A percentile compares a stretch with the other conserved stretches of the same genome.
These are phyloP conservation scores for Dicerorhinus sumatrensis DNA, from an alignment of 2,113 vertebrate species.

Conservation along the genomic window DNA sequence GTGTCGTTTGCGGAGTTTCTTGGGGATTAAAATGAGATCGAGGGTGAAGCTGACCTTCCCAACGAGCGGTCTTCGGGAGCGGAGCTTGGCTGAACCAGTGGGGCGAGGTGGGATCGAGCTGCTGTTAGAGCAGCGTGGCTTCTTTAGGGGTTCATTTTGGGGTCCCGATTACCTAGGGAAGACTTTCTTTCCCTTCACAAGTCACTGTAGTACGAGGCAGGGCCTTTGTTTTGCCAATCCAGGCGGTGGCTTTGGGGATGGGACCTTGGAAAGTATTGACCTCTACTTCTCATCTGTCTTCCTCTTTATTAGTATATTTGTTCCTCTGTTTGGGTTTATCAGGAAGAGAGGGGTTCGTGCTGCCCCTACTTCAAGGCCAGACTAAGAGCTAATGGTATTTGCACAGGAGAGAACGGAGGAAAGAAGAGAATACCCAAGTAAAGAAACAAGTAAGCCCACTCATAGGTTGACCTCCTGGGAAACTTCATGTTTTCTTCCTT, in stretches of 20 bases:
- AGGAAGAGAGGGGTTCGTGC: background rate
- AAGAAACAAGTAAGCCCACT: background rate
- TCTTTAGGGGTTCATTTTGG: background rate
- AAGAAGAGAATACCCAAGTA: background rate
- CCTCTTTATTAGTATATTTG: background rate
- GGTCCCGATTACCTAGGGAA: background rate
- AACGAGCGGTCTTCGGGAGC: background rate
- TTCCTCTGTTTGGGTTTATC: background rate
- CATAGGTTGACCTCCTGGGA: background rate
- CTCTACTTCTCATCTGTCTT: background rate
- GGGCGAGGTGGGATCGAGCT: background rate
- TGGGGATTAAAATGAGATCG: conserved; percentile 4
- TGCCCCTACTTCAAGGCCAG: background rate
- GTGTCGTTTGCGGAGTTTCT: background rate
- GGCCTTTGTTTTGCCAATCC: background rate
- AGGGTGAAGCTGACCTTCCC: background rate
- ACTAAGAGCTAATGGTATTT: background rate
- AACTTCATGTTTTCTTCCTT: background rate
- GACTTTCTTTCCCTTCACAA: background rate
- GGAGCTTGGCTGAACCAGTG: background rate
- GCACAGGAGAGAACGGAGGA: background rate
- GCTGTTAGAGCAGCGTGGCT: background rate
- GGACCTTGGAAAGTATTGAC: background rate
- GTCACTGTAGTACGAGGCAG: background rate
- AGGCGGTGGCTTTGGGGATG: background rate